Percentiles rank a stretch among this genome's conserved stretches.
phyloP scores from a whole-genome alignment of 2,888 invertebrate species.

The Rhodophaea formosa region DNA sequence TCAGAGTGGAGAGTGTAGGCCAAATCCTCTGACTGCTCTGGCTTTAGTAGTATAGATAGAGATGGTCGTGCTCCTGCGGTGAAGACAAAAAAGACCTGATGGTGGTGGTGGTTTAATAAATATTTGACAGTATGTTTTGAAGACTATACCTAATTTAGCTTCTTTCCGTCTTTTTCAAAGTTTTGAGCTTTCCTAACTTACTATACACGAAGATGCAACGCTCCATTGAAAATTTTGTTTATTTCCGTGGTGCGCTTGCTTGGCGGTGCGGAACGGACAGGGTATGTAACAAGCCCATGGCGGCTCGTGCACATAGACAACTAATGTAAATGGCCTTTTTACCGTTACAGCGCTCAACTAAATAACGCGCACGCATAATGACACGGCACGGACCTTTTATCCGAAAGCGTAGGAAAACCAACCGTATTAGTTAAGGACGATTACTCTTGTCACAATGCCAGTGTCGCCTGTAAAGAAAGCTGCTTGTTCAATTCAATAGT shows the following conservation, averaged over 20 bases:
- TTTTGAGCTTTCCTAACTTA: no score
- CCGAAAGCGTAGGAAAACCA: constrained; percentile 33
- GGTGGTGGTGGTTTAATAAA: no score
- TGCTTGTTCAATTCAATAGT: background rate
- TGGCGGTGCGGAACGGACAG: constrained; percentile 28
- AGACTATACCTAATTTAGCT: no score
- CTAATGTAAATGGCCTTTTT: constrained; percentile 60
- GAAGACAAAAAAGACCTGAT: no score
- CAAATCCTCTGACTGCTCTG: no score
- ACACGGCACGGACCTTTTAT: constrained; percentile 52
- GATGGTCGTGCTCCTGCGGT: no score
- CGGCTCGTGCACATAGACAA: constrained; percentile 48
- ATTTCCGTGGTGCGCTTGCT: constrained; percentile 15
- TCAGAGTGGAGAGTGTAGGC: no score
- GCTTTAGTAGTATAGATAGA: no score
- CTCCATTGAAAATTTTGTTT: constrained; percentile 18
- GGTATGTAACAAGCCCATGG: constrained; percentile 34
- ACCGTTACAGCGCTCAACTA: constrained; percentile 66
- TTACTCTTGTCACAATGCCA: constrained; percentile 39
- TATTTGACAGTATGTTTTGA: no score
- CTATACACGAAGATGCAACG: background rate
- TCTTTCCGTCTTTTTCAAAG: no score
- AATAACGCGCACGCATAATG: constrained; percentile 61
- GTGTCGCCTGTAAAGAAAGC: background rate
- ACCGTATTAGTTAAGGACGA: constrained; percentile 50